Evolutionary conservation across 2,797 vertebrate genomes (phyloP).

Genomic region (Urophycis tenuis): DNA sequence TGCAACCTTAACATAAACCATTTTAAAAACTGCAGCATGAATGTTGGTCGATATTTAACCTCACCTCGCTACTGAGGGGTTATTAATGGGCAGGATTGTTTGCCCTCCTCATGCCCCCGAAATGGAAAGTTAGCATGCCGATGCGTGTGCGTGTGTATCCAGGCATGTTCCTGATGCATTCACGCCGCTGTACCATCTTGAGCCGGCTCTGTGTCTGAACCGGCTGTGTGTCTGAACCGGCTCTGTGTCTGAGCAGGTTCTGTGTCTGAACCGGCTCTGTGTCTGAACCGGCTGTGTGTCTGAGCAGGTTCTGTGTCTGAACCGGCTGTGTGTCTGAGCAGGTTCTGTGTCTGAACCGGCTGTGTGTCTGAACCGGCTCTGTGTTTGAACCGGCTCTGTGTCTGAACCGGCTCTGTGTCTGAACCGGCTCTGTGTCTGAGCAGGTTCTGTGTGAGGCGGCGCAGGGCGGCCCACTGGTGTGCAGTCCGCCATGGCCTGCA

Average conservation of each 20-base stretch:
- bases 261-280: no score
- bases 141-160: background rate
- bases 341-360: no score
- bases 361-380: no score
- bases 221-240: no score
- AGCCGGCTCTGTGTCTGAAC: no score
- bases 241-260: no score
- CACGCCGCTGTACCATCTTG: no score
- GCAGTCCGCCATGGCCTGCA: constrained; percentile 52
- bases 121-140: background rate
- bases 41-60: background rate
- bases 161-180: background rate
- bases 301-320: no score
- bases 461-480: constrained; percentile 26
- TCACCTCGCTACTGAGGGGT: background rate
- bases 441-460: background rate
- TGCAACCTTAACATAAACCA: background rate
- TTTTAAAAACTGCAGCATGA: background rate
- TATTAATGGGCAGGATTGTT: no score
- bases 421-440: constrained; percentile 8
- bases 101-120: background rate
- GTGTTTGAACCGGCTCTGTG: no score
- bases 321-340: background rate
- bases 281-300: no score
- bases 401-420: no score